Evolutionary conservation across 1,140 invertebrate species (phyloP).

Genomic region (Drosophila baimaii): DNA sequence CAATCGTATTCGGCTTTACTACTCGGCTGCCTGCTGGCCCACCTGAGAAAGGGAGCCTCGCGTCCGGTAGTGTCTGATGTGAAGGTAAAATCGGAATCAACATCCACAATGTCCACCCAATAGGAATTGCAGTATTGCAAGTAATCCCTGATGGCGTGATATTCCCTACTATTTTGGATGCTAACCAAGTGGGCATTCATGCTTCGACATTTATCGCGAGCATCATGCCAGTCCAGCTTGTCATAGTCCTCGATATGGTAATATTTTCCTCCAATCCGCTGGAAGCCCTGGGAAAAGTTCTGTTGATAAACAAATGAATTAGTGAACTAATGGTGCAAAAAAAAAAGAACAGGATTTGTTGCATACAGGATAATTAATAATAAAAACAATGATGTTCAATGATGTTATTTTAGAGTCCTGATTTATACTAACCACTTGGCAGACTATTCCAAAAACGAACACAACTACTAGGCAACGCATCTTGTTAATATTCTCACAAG

Average conservation of each 20-base stretch:
- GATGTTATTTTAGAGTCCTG: background rate
- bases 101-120: background rate
- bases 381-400: background rate
- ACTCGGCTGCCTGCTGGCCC: background rate
- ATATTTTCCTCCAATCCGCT: background rate
- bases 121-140: background rate
- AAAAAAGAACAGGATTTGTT: no score
- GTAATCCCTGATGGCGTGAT: background rate
- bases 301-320: background rate
- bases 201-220: background rate
- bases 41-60: background rate
- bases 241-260: background rate
- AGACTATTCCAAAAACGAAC: background rate
- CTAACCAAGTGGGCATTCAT: constrained; percentile 4
- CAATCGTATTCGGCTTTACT: background rate
- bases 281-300: background rate
- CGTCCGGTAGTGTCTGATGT: background rate
- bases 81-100: background rate
- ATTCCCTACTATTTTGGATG: background rate
- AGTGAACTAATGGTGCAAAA: no score
- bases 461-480: background rate
- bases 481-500: background rate
- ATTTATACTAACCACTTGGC: background rate
- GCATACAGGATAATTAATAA: no score
- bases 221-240: background rate